Percentiles rank a stretch among this genome's conserved stretches.
Evolutionary conservation across 2,888 invertebrate species (phyloP).

Genomic region (Xylota segnis): DNA sequence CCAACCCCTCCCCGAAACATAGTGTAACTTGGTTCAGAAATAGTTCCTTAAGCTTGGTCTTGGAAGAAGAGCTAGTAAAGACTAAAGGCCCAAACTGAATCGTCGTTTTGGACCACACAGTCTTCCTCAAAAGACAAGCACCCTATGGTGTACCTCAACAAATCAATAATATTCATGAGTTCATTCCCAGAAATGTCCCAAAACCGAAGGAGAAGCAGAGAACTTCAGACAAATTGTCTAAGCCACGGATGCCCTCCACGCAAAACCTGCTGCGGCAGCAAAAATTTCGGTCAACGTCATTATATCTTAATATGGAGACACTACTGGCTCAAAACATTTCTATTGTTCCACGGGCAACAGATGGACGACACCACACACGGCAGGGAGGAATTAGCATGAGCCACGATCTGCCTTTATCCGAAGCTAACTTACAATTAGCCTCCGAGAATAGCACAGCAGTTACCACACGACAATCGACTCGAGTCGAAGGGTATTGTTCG

Average conservation of each 20-base stretch:
- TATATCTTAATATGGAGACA: conserved; percentile 73
- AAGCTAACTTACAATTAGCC: conserved; percentile 63
- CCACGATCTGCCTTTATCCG: conserved; percentile 61
- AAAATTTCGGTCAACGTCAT: conserved; percentile 52
- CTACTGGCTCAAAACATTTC: conserved; percentile 63
- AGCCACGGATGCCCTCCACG: background rate
- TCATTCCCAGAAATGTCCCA: background rate
- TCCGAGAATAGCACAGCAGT: conserved; percentile 24
- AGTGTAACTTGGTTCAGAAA: too few species aligned
- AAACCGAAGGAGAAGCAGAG: background rate
- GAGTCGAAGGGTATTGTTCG: conserved; percentile 71
- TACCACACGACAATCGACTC: conserved; percentile 52
- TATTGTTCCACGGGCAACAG: conserved; percentile 55
- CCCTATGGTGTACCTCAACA: background rate
- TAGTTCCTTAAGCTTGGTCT: too few species aligned
- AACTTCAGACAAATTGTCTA: conserved; percentile 36
- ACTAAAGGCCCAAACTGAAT: too few species aligned
- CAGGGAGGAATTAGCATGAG: conserved; percentile 72
- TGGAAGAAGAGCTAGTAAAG: too few species aligned
- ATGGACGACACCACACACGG: background rate
- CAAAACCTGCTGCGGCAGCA: conserved; percentile 1
- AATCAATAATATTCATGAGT: background rate
- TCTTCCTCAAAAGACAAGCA: too few species aligned
- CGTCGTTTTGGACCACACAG: too few species aligned
- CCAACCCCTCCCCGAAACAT: too few species aligned